A percentile compares a stretch with the other conserved stretches of the same genome.
These are phyloP conservation scores for Tokudaia muenninki DNA, from an alignment of 2,797 vertebrate genomes.

Conservation along the genomic window DNA sequence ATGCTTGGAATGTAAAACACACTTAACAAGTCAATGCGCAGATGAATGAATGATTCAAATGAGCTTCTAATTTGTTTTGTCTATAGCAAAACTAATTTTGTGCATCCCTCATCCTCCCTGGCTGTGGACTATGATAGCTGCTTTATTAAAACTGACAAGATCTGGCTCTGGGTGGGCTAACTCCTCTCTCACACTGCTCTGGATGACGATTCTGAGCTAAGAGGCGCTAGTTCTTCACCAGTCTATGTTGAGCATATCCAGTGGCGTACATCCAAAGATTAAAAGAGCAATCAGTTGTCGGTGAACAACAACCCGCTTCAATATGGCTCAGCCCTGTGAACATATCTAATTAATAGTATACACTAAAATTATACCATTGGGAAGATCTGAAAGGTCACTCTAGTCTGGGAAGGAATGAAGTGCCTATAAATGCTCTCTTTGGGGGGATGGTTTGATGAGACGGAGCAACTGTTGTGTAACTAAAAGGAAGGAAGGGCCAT, in stretches of 20 bases:
- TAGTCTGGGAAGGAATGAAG: slow-evolving; percentile 30
- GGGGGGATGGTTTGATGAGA: neutral
- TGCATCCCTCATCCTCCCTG: neutral
- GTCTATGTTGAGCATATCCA: neutral
- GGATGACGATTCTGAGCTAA: neutral
- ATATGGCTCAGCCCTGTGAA: slow-evolving; percentile 57
- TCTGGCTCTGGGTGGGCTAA: neutral
- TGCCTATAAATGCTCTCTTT: neutral
- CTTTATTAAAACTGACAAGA: slow-evolving; percentile 43
- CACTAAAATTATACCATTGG: slow-evolving; percentile 59
- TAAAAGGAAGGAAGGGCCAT: neutral
- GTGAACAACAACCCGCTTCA: slow-evolving; percentile 63
- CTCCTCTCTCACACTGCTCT: neutral
- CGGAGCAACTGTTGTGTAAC: neutral
- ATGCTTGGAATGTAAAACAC: slow-evolving; percentile 21
- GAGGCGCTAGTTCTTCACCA: neutral
- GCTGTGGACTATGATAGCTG: neutral
- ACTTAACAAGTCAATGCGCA: slow-evolving; percentile 38
- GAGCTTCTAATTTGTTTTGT: slow-evolving; percentile 42
- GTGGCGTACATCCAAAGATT: slow-evolving; percentile 42
- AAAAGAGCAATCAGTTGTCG: slow-evolving; percentile 53
- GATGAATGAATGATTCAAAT: slow-evolving; percentile 30
- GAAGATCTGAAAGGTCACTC: slow-evolving; percentile 44
- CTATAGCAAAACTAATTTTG: slow-evolving; percentile 34
- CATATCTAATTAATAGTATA: slow-evolving; percentile 63